phyloP scores from a whole-genome alignment of 2,113 vertebrate species.

The Hiodon alosoides region DNA sequence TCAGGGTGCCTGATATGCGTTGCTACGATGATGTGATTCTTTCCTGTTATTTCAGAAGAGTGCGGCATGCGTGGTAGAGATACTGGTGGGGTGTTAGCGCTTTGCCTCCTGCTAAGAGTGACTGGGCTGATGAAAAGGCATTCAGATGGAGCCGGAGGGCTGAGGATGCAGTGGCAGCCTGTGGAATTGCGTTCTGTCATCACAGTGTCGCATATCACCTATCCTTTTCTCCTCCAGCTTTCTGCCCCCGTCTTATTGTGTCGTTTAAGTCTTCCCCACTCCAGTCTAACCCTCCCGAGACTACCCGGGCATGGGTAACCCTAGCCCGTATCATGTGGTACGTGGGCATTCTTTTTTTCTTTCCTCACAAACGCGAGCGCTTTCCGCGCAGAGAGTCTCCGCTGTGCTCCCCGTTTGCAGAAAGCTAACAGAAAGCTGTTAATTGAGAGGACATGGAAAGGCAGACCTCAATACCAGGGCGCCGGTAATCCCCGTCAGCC shows the following conservation, averaged over 20 bases:
- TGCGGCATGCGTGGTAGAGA: neutral
- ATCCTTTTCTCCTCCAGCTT: neutral
- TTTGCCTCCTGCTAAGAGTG: neutral
- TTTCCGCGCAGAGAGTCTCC: too few relatives aligned
- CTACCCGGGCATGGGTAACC: too few relatives aligned
- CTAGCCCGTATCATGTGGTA: too few relatives aligned
- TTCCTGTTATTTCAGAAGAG: neutral
- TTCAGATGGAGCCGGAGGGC: neutral
- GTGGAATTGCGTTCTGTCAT: neutral
- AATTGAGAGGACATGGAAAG: too few relatives aligned
- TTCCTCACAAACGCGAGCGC: too few relatives aligned
- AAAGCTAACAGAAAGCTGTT: too few relatives aligned
- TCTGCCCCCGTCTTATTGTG: neutral
- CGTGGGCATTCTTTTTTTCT: too few relatives aligned
- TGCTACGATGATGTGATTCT: neutral
- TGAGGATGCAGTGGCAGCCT: neutral
- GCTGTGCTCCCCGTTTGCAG: too few relatives aligned
- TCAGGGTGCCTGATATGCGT: neutral
- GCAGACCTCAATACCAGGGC: too few relatives aligned
- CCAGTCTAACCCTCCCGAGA: neutral
- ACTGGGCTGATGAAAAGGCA: neutral
- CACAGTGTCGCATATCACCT: neutral
- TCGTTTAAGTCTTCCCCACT: neutral
- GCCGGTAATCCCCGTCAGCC: too few relatives aligned
- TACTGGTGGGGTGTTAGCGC: neutral